A percentile compares a stretch with the other conserved stretches of the same genome.
phyloP scores from a whole-genome alignment of 2,113 vertebrate species.

The Trogon surrucura region DNA sequence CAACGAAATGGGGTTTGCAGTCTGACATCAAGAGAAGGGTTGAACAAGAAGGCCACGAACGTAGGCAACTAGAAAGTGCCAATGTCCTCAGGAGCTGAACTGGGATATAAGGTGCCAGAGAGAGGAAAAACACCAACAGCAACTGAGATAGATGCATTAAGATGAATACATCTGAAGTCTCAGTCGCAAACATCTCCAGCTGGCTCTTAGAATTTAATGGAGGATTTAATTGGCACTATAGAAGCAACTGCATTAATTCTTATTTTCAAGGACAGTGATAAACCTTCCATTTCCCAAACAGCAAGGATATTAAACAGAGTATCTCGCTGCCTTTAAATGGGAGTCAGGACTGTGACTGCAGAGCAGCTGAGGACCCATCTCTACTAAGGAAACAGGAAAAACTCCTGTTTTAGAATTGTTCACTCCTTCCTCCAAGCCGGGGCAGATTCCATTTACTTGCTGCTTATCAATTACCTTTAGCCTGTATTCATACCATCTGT shows the following conservation, averaged over 20 bases:
- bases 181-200: constrained; percentile 32
- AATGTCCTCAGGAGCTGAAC: not conserved
- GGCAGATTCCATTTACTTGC: not conserved
- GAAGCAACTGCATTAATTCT: constrained; percentile 41
- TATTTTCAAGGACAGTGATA: constrained; percentile 49
- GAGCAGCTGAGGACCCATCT: not conserved
- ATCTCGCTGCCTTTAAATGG: not conserved
- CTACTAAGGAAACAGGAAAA: not conserved
- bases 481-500: not conserved
- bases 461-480: not conserved
- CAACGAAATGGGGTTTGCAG: not conserved
- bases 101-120: not conserved
- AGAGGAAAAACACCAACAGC: not conserved
- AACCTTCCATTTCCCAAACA: not conserved
- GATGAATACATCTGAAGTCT: constrained; percentile 9
- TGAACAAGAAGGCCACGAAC: not conserved
- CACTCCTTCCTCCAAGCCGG: not conserved
- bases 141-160: not conserved
- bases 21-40: not conserved
- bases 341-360: not conserved
- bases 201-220: constrained; percentile 35
- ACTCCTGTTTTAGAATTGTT: not conserved
- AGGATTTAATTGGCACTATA: constrained; percentile 19
- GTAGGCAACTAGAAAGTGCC: not conserved
- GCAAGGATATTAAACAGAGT: not conserved